Base-by-base conservation (phyloP, 2,888 invertebrate genomes). In the Melieria crassipennis region DNA sequence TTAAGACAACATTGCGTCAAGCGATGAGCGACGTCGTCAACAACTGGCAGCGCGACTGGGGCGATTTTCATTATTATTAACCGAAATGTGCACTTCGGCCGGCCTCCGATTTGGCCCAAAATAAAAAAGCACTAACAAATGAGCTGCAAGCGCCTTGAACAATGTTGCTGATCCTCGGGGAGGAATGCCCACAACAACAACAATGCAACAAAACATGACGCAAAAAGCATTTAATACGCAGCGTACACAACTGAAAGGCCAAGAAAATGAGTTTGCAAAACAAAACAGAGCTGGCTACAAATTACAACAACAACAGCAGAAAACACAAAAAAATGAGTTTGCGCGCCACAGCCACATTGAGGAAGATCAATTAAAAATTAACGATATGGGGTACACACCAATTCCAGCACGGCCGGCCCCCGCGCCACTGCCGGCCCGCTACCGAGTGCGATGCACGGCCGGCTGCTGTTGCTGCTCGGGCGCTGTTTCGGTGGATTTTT, bases 301-400 rank as follows among this genome's bases (percentile, higher is more conserved):
- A 57, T 45, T 7, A 65, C 56, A 45, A 50, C 11, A 62, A 55
- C 30, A 50, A 10, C 72, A 70, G 65, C 30, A 45, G n/a, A 16
- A 13, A 61, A 42, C 7, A 58, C 52, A 57, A 11, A 67, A 60
- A 69, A 30, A 30, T 0, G 30, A 30, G 1, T 52, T 52, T 52
- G 52, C 52, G 11, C 13, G 30, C 30, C 30, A 30, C 30, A n/a
- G 62, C 45, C 55, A 65, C 65, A 56, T 56, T 68, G 46, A 69
- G 70, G 71, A 72, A 83, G 84, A 84, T 84, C 83, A 84, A 84
- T 84, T 84, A 84, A 84, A 84, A 84, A 84, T 82, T 82, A 84
- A 83, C 82, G 84, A 83, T 83, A 83, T 80, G 79, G 82, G 68
- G 62, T 55, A 9, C 7, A 10, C 42, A 61, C 6, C 6, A 67